Conservation (phyloP, 53 echinoderm and acorn worm genomes). For the Antedon mediterranea region DNA sequence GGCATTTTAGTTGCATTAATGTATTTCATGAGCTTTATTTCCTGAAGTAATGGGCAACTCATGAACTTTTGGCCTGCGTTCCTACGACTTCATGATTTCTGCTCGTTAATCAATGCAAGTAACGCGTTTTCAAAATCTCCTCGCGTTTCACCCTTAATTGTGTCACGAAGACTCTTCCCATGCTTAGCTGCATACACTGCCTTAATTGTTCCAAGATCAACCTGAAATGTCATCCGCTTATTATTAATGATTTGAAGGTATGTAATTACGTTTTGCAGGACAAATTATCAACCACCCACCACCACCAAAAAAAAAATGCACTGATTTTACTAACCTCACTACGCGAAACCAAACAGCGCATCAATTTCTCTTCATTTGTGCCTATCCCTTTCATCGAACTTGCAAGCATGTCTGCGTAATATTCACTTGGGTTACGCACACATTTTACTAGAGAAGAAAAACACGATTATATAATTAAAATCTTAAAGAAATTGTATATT, state of each 20-base stretch:
- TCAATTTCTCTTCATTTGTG: constrained; percentile 51
- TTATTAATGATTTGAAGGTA: no score
- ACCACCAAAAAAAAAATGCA: no score
- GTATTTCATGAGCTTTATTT: no score
- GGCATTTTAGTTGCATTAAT: no score
- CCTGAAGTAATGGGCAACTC: no score
- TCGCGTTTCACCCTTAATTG: constrained; percentile 39
- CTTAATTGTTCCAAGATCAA: constrained; percentile 43
- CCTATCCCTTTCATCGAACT: constrained; percentile 80
- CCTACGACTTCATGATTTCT: background rate
- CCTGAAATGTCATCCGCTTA: constrained; percentile 7
- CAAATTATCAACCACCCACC: no score
- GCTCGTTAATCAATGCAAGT: constrained; percentile 15
- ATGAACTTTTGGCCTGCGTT: no score
- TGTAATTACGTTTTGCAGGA: no score
- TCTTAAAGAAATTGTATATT: no score
- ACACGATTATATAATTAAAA: no score
- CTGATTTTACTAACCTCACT: constrained; percentile 32
- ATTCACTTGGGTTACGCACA: background rate
- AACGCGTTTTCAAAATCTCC: constrained; percentile 56
- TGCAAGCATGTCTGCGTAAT: constrained; percentile 51
- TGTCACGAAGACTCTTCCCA: constrained; percentile 22
- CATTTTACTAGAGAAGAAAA: background rate
- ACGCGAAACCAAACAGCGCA: constrained; percentile 47
- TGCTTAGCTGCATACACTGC: constrained; percentile 17